phyloP scores from a whole-genome alignment of 2,113 vertebrate species.

The Archilochus colubris region DNA sequence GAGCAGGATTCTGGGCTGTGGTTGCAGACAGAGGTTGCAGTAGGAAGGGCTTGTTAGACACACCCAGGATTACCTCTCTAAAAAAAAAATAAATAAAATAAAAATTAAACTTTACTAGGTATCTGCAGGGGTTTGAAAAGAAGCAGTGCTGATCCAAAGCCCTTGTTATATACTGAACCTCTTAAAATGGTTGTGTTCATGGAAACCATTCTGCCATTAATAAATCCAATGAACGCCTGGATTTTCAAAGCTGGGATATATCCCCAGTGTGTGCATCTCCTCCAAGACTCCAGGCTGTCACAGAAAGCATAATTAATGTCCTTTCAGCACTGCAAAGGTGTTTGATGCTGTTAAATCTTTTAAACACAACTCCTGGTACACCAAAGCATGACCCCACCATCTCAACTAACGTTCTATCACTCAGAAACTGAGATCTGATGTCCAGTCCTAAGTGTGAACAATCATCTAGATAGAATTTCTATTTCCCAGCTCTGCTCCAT shows the following conservation, averaged over 20 bases:
- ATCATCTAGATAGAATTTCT: background rate
- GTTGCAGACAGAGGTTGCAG: background rate
- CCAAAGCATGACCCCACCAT: background rate
- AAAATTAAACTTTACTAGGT: background rate
- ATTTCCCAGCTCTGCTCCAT: constrained; percentile 28
- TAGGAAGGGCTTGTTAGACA: background rate
- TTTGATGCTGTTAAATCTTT: background rate
- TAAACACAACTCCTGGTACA: background rate
- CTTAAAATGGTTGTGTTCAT: background rate
- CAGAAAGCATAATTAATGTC: background rate
- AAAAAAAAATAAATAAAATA: background rate
- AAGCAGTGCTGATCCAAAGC: background rate
- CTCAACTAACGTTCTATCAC: background rate
- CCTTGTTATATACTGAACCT: background rate
- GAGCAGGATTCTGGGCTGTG: background rate
- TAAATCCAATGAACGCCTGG: background rate
- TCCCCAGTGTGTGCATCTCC: background rate
- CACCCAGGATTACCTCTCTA: background rate
- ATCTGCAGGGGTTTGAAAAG: background rate
- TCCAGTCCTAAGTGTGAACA: constrained; percentile 33
- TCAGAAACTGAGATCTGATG: background rate
- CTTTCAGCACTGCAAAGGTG: background rate
- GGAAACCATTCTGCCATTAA: background rate
- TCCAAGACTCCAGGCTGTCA: background rate
- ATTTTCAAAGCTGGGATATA: background rate